Evolutionary conservation across 1,140 invertebrate genomes (phyloP).

Genomic region (Andrena cerasifolii): DNA sequence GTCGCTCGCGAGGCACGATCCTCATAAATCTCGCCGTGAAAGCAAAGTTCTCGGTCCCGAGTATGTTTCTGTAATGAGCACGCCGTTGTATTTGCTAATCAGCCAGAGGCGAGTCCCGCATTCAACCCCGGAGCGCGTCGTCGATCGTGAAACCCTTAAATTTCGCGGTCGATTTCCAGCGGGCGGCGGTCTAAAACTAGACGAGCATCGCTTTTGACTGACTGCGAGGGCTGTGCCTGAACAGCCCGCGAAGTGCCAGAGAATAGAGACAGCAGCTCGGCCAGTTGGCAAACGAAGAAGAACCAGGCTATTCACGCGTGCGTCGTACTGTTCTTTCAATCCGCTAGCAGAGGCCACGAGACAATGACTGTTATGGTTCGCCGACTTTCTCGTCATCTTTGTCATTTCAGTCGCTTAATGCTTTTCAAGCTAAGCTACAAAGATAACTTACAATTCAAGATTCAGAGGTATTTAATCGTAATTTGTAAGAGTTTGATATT

Average conservation of each 20-base stretch:
- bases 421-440: too few species aligned
- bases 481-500: too few species aligned
- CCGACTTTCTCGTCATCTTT: background rate
- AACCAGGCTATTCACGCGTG: constrained; percentile 2
- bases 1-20: background rate
- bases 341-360: background rate
- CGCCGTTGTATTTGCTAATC: background rate
- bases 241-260: constrained; percentile 38
- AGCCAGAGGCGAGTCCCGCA: too few species aligned
- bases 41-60: constrained; percentile 17
- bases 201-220: constrained; percentile 6
- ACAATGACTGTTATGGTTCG: background rate
- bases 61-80: background rate
- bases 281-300: constrained; percentile 42
- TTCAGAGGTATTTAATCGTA: too few species aligned
- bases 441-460: too few species aligned
- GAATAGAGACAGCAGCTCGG: constrained; percentile 44
- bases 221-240: constrained; percentile 25
- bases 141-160: constrained; percentile 16
- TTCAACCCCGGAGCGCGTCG: background rate
- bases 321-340: constrained; percentile 2
- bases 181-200: constrained; percentile 37
- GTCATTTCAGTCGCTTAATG: too few species aligned
- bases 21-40: background rate
- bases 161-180: constrained; percentile 30